Conservation (phyloP, 2,113 vertebrate species). For the Fregetta grallaria region DNA sequence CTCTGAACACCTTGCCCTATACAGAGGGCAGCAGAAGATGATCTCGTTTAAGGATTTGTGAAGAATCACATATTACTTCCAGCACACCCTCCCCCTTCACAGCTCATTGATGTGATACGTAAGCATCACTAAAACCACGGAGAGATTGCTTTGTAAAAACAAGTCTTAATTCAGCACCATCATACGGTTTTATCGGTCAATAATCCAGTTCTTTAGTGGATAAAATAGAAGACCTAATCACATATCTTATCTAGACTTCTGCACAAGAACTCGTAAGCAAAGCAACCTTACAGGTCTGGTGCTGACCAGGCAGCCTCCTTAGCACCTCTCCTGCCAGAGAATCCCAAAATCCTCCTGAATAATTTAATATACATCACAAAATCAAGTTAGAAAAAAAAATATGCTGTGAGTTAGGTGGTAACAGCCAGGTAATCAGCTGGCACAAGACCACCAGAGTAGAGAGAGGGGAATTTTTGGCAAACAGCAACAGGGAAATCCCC, state of each 20-base stretch:
- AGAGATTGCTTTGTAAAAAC: slow-evolving; percentile 32
- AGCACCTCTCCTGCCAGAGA: not conserved
- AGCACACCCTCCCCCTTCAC: not conserved
- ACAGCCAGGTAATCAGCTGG: not conserved
- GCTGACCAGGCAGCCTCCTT: not conserved
- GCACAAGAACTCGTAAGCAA: not conserved
- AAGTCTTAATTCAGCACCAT: slow-evolving; percentile 31
- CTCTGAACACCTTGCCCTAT: not conserved
- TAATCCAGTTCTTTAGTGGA: slow-evolving; percentile 21
- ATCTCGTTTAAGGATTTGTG: not conserved
- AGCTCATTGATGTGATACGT: not conserved
- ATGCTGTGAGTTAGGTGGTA: not conserved
- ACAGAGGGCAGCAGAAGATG: not conserved
- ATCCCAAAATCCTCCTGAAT: not conserved
- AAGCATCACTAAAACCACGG: not conserved
- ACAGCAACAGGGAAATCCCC: not conserved
- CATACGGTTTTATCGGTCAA: slow-evolving; percentile 43
- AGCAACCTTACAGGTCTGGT: not conserved
- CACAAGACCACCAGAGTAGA: not conserved
- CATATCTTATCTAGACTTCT: not conserved
- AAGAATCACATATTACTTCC: not conserved
- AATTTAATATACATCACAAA: not conserved
- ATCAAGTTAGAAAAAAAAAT: not conserved
- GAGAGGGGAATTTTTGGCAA: not conserved
- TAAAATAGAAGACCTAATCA: not conserved